Evolutionary conservation across 2,113 vertebrate genomes (phyloP), one percentile per base, ranked within the genome.

Genomic region (Gymnorhina tibicen): DNA sequence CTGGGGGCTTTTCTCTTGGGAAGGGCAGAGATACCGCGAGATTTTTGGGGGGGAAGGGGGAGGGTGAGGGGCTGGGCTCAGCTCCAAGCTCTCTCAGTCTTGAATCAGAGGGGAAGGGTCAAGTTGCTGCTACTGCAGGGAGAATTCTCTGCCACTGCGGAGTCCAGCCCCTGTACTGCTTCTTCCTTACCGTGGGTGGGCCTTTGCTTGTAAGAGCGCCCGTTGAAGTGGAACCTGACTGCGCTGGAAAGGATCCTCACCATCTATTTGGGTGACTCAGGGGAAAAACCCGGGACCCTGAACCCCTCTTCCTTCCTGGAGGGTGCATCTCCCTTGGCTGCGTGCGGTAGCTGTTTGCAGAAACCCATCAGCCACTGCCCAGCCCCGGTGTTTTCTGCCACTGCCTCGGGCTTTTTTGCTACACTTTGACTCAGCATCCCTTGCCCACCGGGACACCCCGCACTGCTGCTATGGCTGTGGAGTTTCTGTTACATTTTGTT

Each of bases 111-210:
- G 32, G 56, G 21, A 60, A 21, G 0, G 4, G 17, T 44, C 13
- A 52, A 37, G 5, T 27, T 73, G 58, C 58, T 33, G 47, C 21
- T 44, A 4, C 17, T 0, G 0, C 0, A 0, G 27, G 13, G 16
- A 62, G 47, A 26, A 44, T 21, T 62, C 21, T 35, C 26, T 84
- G 39, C 32, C 1, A 1, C 50, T 0, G 1, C 15, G 3, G 20
- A 42, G 19, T 24, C 16, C 37, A 72, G 20, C 26, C 80, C 35
- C 32, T 30, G 20, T 16, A 4, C 16, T 10, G 32, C 32, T 72
- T 24, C 32, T 60, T 60, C 58, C 10, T 27, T 42, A 26, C 44
- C 4, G 19, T 3, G 20, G 8, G 19, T 18, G 55, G 23, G 35
- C 30, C 53, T 69, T 69, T 59, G 35, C 23, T 41, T 0, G 0